A percentile compares a stretch with the other conserved stretches of the same genome.
phyloP scores from a whole-genome alignment of 1,140 invertebrate species.

The Sinella curviseta region DNA sequence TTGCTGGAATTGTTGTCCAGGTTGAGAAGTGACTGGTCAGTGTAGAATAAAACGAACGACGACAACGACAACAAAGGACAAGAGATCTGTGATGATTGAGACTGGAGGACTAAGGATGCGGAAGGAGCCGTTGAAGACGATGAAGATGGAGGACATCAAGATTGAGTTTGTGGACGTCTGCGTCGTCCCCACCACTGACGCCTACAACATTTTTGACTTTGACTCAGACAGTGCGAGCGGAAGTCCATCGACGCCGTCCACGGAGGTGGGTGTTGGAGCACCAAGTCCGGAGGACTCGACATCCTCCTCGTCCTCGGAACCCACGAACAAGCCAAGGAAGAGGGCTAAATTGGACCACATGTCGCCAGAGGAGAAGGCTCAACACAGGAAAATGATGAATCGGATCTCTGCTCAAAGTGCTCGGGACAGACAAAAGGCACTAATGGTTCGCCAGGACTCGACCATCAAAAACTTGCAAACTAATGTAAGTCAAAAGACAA shows the following conservation, averaged over 20 bases:
- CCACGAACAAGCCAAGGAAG: conserved; percentile 38
- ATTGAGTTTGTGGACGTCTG: conserved; percentile 9
- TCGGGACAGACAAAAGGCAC: conserved; percentile 46
- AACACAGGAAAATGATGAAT: conserved; percentile 49
- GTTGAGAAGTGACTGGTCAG: no score
- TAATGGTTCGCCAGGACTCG: conserved; percentile 41
- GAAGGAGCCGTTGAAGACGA: conserved; percentile 38
- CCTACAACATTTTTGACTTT: background rate
- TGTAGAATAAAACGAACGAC: no score
- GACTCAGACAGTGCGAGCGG: background rate
- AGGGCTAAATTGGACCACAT: conserved; percentile 47
- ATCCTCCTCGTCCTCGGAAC: background rate
- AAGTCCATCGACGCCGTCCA: no score
- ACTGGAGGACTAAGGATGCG: conserved; percentile 20
- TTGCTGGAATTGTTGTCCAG: no score
- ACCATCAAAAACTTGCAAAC: background rate
- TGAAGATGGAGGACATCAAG: background rate
- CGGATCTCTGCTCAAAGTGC: conserved; percentile 49
- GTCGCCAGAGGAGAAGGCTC: conserved; percentile 44
- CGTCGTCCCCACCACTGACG: background rate
- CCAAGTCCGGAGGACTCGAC: no score
- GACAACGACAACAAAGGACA: no score
- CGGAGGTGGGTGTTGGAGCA: background rate
- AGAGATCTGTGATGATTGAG: no score
- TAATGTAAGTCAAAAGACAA: background rate